Evolutionary conservation across 92 coral and sea anemone genomes (phyloP), one percentile per base, ranked within the genome.

Genomic region (Phenganax stokvisi): DNA sequence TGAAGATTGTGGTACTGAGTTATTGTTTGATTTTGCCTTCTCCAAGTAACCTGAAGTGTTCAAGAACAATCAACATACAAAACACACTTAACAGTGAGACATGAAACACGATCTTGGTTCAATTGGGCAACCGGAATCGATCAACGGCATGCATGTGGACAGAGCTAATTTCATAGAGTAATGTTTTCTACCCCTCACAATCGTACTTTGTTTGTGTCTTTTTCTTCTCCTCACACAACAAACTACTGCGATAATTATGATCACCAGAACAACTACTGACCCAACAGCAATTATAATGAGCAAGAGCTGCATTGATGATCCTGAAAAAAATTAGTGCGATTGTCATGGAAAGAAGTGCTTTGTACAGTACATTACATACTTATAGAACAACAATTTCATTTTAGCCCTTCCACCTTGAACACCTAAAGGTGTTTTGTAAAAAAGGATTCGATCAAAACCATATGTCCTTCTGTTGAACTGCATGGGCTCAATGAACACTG

Each of bases 201-300:
- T 3, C 25, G 15, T 59, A 74, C 80, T 67, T 76, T 76, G 53
- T 76, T 76, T 76, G 20, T 76, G 67, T 28, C 28, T 76, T 28
- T 56, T 76, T 15, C 68, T 76, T 76, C 68, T 76, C 52, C 80
- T 59, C 53, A 76, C 10, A 31, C 37, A 76, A 54, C 25, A 76
- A 58, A 76, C n/a, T 25, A 76, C 80, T 76, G 80, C 80, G 51
- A 56, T 16, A n/a, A 31, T 67, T 17, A 76, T 47, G 16, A 76
- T 57, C 13, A 76, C 10, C 44, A 76, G 44, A 47, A 76, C 7
- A 29, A 76, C 80, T 9, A 57, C 68, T 59, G 55, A 28, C 25
- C 80, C 80, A 76, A 76, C 80, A 27, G 51, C 80, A 57, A 55
- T 76, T 16, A 76, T 57, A 27, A 76, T 76, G n/a, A 76, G 28